Evolutionary conservation across 2,113 vertebrate genomes (phyloP).

Genomic region (Syrmaticus mikado): DNA sequence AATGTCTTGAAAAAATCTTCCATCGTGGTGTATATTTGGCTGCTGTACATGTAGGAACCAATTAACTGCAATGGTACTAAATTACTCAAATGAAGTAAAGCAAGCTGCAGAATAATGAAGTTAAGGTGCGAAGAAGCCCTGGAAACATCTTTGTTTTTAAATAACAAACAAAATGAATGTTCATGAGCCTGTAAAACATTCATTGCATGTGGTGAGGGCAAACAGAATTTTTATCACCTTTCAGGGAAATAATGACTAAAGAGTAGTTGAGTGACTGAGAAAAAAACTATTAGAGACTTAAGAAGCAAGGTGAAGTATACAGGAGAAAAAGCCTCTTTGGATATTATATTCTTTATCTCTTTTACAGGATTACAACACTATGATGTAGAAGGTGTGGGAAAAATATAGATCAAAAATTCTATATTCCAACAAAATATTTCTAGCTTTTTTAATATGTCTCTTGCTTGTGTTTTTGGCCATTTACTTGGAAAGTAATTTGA

Average conservation of each 20-base stretch:
- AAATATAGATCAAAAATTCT: not conserved
- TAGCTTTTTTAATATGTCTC: not conserved
- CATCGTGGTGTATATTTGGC: not conserved
- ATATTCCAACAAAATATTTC: not conserved
- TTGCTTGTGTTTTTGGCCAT: not conserved
- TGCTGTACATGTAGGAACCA: not conserved
- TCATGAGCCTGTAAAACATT: constrained; percentile 7
- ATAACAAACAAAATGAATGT: constrained; percentile 26
- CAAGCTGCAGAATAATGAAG: not conserved
- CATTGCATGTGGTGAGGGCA: not conserved
- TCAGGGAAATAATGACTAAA: not conserved
- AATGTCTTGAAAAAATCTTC: not conserved
- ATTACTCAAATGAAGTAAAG: constrained; percentile 15
- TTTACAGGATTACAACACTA: not conserved
- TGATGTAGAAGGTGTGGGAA: not conserved
- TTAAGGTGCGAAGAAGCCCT: not conserved
- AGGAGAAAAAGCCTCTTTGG: not conserved
- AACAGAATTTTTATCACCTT: not conserved
- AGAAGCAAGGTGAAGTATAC: not conserved
- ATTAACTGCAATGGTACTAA: not conserved
- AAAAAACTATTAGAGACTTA: not conserved
- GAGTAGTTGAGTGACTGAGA: not conserved
- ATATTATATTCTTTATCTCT: not conserved
- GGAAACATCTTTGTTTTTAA: constrained; percentile 20
- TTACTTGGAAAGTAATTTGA: not conserved